Percentiles rank a stretch among this genome's conserved stretches.
Evolutionary conservation across 2,113 vertebrate genomes (phyloP).

Genomic region (Sitta europaea): DNA sequence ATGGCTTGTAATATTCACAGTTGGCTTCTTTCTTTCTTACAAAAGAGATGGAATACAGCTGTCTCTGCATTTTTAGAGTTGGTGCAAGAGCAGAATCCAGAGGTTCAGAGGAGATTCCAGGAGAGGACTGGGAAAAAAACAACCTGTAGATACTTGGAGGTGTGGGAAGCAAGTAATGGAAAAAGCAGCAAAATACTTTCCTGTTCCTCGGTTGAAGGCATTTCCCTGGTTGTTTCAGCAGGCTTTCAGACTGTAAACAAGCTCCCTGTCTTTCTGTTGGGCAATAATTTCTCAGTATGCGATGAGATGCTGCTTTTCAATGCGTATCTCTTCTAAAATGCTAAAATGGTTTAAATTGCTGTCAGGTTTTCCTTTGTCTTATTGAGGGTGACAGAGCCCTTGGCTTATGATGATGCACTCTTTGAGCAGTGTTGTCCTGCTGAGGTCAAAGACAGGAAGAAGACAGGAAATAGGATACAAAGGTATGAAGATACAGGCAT

Average conservation of each 20-base stretch:
- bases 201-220: neutral
- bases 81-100: neutral
- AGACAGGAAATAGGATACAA: neutral
- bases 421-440: neutral
- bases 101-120: neutral
- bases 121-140: neutral
- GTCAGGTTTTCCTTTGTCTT: neutral
- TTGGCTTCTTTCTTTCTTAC: neutral
- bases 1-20: neutral
- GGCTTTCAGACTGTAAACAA: neutral
- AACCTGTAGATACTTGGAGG: neutral
- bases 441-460: neutral
- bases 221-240: neutral
- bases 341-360: neutral
- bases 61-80: neutral
- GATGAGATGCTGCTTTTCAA: neutral
- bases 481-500: neutral
- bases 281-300: neutral
- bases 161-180: neutral
- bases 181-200: neutral
- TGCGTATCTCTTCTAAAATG: too few species aligned
- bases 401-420: accelerated
- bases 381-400: neutral
- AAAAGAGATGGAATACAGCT: neutral
- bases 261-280: neutral